Percentiles rank a stretch among this genome's conserved stretches.
Conservation (phyloP, 2,797 vertebrate genomes). For the Crenuchus spilurus region DNA sequence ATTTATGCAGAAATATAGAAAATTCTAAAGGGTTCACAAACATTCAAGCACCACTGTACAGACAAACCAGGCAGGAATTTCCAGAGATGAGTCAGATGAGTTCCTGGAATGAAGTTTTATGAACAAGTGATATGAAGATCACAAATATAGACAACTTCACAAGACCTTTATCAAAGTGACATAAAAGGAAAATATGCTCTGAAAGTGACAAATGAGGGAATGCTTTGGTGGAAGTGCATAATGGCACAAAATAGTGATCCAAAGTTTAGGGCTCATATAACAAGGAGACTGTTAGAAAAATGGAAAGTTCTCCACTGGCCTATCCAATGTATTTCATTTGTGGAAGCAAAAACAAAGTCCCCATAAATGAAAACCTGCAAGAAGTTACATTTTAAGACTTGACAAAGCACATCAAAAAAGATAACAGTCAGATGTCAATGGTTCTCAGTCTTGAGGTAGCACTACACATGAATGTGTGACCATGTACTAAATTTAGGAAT, state of each 20-base stretch:
- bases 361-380: too few species aligned
- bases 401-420: not conserved
- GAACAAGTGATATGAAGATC: not conserved
- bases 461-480: too few species aligned
- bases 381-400: not conserved
- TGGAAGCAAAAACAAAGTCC: too few species aligned
- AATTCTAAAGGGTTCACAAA: too few species aligned
- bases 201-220: not conserved
- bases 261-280: not conserved
- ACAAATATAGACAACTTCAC: too few species aligned
- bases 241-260: not conserved
- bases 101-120: not conserved
- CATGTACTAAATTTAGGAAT: too few species aligned
- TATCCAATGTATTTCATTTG: too few species aligned
- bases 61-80: not conserved
- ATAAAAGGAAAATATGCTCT: not conserved
- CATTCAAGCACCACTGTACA: not conserved
- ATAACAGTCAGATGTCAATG: not conserved
- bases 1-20: too few species aligned
- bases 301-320: not conserved
- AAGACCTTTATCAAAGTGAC: not conserved
- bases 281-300: not conserved
- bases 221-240: not conserved
- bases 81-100: not conserved
- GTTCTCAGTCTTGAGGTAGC: not conserved